Conservation (phyloP, 2,797 vertebrate species). For the Premnoplex brunnescens region DNA sequence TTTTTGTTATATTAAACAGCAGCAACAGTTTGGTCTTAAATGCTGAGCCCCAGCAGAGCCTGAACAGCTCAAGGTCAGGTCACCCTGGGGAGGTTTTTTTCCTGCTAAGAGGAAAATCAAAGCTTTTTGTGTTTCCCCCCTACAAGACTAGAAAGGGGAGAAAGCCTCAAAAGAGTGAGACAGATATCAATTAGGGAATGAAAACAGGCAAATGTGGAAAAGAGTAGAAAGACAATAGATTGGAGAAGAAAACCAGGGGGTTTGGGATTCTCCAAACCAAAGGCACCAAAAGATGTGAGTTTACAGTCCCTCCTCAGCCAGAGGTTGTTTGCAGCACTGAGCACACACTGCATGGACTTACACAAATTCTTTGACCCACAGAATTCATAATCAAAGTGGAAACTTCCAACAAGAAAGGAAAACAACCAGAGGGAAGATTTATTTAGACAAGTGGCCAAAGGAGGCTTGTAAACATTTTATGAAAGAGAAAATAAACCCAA, state of each 20-base stretch:
- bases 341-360: fast-evolving
- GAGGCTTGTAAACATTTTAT: fast-evolving
- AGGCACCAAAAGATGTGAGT: too few relatives aligned
- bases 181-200: background rate
- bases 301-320: background rate
- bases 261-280: background rate
- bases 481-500: background rate
- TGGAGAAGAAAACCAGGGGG: background rate
- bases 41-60: background rate
- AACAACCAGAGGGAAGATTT: background rate
- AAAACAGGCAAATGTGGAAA: background rate
- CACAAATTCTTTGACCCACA: background rate
- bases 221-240: background rate
- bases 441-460: background rate
- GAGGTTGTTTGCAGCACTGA: background rate
- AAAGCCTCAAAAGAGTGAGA: background rate
- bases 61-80: background rate
- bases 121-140: too few relatives aligned
- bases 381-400: background rate
- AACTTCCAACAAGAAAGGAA: background rate
- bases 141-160: fast-evolving
- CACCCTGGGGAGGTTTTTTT: background rate
- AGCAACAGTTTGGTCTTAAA: background rate
- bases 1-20: background rate
- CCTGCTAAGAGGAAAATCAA: background rate